A percentile compares a stretch with the other conserved stretches of the same genome.
phyloP scores from a whole-genome alignment of 2,888 invertebrate genomes.

The Xestia ashworthii region DNA sequence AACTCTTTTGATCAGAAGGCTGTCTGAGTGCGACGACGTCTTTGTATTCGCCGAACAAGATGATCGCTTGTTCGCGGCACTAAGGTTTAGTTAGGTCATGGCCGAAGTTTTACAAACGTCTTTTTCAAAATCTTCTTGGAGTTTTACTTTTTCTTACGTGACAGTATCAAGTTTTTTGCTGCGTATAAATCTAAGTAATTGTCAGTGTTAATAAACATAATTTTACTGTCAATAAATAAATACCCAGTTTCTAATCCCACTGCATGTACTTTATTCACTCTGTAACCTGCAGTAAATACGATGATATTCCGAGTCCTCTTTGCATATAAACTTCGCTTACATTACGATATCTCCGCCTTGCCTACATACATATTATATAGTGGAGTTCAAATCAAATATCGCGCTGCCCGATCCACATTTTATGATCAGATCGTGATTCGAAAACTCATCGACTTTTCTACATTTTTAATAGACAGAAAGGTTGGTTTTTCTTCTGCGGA shows the following conservation, averaged over 20 bases:
- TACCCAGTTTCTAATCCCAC: too few relatives aligned
- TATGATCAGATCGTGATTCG: constrained; percentile 74
- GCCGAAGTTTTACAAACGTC: background rate
- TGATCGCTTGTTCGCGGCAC: background rate
- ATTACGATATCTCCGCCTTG: constrained; percentile 39
- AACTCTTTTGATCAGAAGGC: background rate
- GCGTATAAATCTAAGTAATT: background rate
- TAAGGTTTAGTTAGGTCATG: background rate
- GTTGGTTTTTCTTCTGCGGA: constrained; percentile 37
- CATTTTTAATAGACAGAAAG: constrained; percentile 72
- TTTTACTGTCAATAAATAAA: background rate
- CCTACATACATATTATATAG: constrained; percentile 56
- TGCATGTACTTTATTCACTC: background rate
- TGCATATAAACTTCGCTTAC: constrained; percentile 48
- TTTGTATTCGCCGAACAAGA: background rate
- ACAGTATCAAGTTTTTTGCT: background rate
- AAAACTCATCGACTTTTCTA: constrained; percentile 70
- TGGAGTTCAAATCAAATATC: constrained; percentile 70
- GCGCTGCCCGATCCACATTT: constrained; percentile 66
- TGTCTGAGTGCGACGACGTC: background rate
- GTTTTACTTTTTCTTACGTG: background rate
- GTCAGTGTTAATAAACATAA: background rate
- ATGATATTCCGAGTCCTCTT: constrained; percentile 28
- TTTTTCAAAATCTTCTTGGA: background rate
- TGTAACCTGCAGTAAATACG: constrained; percentile 27